phyloP scores from a whole-genome alignment of 2,888 invertebrate genomes.

The Aporophyla lueneburgensis region DNA sequence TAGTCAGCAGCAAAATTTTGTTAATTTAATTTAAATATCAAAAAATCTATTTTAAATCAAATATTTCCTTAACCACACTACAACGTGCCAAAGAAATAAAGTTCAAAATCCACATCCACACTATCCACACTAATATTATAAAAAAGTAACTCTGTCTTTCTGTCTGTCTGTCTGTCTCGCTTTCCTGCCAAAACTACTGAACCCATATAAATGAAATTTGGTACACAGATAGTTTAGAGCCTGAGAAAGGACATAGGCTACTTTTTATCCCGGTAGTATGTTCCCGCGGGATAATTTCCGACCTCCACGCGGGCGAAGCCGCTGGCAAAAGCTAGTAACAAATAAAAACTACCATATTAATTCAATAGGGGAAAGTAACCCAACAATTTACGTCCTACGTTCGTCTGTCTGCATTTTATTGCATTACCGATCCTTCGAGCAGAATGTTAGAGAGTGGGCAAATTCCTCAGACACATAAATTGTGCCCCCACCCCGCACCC shows the following conservation, averaged over 20 bases:
- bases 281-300: too few species aligned
- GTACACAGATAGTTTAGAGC: too few species aligned
- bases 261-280: too few species aligned
- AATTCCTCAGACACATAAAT: constrained; percentile 80
- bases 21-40: not conserved
- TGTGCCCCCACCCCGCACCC: constrained; percentile 43
- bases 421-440: constrained; percentile 77
- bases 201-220: too few species aligned
- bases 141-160: too few species aligned
- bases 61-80: not conserved
- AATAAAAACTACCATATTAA: not conserved
- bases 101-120: too few species aligned
- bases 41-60: not conserved
- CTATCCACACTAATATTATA: too few species aligned
- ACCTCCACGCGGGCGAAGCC: too few species aligned
- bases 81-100: not conserved
- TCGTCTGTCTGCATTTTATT: constrained; percentile 80
- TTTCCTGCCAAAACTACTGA: too few species aligned
- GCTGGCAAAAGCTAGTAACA: too few species aligned
- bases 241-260: too few species aligned
- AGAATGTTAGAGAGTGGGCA: constrained; percentile 71
- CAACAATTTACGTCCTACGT: constrained; percentile 67
- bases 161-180: too few species aligned
- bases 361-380: constrained; percentile 2
- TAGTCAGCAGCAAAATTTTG: not conserved